Evolutionary conservation across 1,140 invertebrate genomes (phyloP), one percentile per base, ranked within the genome.

Genomic region (Rhagoletis pomonella): DNA sequence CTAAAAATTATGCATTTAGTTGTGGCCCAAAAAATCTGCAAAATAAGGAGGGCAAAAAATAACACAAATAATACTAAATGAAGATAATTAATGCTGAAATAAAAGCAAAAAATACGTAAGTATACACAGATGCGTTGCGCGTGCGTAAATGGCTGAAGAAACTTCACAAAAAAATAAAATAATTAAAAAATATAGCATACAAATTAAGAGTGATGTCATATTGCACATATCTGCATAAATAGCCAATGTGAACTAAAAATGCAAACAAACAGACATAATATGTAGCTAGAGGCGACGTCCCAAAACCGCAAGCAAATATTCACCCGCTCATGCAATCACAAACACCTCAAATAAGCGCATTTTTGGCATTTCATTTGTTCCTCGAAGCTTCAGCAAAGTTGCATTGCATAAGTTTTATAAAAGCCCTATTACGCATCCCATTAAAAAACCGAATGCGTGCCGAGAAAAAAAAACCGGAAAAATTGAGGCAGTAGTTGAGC

Each of bases 391-490:
- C 39, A 10, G 14, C 67, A 3, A 44, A 73, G 17, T 47, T 73
- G 39, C 67, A 17, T 73, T 73, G 42, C 67, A 73, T 73, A 73
- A 73, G 14, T 73, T 73, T 73, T 42, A 73, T 47, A 73, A 73
- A 73, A 44, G 44, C 67, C 67, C 14, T 73, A 17, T 73, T 73
- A 47, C 67, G 14, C 17, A 44, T 29, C 29, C 14, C 12, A 44
- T 3, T 14, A 42, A 17, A 73, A 44, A 47, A 2, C 14, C 39
- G 29, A 7, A 42, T 10, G 64, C 64, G 39, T 39, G 5, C 7
- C 64, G 5, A 67, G 17, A 44, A 44, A 7, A 1, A 7, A 10
- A 42, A 69, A 12, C 39, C 10, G 67, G 44, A 44, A 73, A 44
- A 73, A 6, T 17, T 73, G 44, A 39, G 10, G 12, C 50, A 55